Conservation (phyloP, 2,797 vertebrate genomes). For the Alexandromys oeconomus region DNA sequence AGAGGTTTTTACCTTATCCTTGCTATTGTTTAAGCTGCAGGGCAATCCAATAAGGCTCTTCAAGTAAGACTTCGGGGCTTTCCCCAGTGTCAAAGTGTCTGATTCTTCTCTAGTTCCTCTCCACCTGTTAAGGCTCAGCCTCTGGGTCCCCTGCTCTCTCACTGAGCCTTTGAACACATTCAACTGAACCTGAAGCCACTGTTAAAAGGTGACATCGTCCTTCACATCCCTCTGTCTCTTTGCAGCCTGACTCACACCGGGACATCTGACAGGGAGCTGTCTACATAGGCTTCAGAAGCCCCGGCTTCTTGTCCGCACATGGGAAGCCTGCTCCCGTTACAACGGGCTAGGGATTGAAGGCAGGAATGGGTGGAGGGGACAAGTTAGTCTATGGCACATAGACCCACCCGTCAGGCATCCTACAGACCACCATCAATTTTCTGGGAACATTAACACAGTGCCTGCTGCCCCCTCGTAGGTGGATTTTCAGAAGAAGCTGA, state of each 20-base stretch:
- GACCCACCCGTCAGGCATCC: neutral
- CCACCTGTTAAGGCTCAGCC: neutral
- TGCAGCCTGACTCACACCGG: neutral
- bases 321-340: neutral
- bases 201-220: neutral
- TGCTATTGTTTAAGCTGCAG: neutral
- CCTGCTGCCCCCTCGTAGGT: constrained; percentile 86
- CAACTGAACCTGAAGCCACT: neutral
- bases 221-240: neutral
- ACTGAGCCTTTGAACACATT: neutral
- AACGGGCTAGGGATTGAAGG: neutral
- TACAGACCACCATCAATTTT: neutral
- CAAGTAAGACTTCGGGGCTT: neutral
- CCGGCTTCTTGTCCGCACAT: neutral
- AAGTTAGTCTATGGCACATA: neutral
- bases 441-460: neutral
- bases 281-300: neutral
- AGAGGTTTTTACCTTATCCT: neutral
- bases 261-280: neutral
- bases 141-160: neutral
- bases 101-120: neutral
- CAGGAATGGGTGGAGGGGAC: neutral
- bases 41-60: neutral
- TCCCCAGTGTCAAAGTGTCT: neutral
- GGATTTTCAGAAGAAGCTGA: constrained; percentile 93